Conservation (phyloP, 1,140 invertebrate genomes). For the Camponotus vicinus region DNA sequence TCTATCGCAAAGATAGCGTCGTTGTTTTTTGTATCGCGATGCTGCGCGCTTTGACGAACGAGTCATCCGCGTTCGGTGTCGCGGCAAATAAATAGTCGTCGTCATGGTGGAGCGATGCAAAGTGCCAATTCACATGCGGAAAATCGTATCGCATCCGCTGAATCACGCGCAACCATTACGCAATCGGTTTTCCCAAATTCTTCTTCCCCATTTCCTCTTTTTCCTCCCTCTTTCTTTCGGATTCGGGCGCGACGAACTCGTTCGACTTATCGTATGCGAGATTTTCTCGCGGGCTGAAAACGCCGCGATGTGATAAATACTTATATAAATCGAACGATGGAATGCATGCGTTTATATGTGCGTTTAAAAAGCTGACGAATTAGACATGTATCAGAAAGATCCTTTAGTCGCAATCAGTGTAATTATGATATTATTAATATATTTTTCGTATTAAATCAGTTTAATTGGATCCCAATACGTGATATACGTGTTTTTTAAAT, state of each 20-base stretch:
- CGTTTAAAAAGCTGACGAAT: too few species aligned
- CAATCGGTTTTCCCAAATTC: conserved; percentile 42
- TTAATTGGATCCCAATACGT: too few species aligned
- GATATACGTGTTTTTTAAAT: background rate
- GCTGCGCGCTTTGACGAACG: conserved; percentile 54
- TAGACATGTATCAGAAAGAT: background rate
- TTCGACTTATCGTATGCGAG: background rate
- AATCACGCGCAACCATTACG: conserved; percentile 47
- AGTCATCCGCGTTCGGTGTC: conserved; percentile 52
- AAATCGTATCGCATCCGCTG: conserved; percentile 40
- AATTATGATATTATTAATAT: background rate
- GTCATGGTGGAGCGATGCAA: conserved; percentile 27
- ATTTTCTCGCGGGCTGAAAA: conserved; percentile 33
- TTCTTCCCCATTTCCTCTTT: background rate
- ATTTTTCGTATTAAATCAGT: background rate
- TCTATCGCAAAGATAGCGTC: conserved; percentile 45
- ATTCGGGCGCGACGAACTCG: background rate
- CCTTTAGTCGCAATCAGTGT: background rate
- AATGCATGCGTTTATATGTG: background rate
- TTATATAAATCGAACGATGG: conserved; percentile 42
- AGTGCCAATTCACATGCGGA: conserved; percentile 17
- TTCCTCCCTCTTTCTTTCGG: conserved; percentile 18
- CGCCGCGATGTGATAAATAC: conserved; percentile 48
- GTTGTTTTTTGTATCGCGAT: conserved; percentile 55
- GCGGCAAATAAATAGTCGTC: conserved; percentile 47